phyloP scores from a whole-genome alignment of 2,797 vertebrate genomes.

The Chaunax sp. region DNA sequence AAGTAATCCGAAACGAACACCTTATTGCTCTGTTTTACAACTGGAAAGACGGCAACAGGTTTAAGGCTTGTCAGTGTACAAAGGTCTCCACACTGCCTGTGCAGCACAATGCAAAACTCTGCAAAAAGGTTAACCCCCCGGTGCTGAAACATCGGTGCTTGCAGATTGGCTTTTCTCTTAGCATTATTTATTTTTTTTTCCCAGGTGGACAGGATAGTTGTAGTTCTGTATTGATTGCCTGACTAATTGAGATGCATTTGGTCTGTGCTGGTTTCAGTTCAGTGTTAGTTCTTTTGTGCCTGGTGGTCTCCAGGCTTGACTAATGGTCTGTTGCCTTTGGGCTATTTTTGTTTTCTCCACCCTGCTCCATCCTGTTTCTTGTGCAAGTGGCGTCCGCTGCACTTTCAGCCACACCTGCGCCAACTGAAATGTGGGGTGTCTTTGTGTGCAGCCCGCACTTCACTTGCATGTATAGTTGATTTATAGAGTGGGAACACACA shows the following conservation, averaged over 20 bases:
- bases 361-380: conserved; percentile 54
- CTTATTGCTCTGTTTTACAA: not conserved
- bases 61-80: conserved; percentile 8
- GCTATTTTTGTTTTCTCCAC: conserved; percentile 67
- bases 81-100: conserved; percentile 21
- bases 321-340: conserved; percentile 55
- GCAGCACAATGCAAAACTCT: not conserved
- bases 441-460: conserved; percentile 50
- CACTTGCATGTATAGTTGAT: conserved; percentile 30
- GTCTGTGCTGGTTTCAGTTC: conserved; percentile 37
- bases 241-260: conserved; percentile 14
- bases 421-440: conserved; percentile 50
- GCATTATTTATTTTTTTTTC: too few species aligned
- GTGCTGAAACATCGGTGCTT: not conserved
- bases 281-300: conserved; percentile 29
- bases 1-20: conserved; percentile 12
- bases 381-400: conserved; percentile 26
- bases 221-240: conserved; percentile 15
- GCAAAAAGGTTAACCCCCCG: not conserved
- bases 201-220: not conserved
- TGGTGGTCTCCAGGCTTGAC: conserved; percentile 49
- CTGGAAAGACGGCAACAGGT: not conserved
- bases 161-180: not conserved
- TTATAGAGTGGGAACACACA: conserved; percentile 41
- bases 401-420: conserved; percentile 57